phyloP scores from a whole-genome alignment of 2,113 vertebrate species.

The Odontesthes bonariensis region DNA sequence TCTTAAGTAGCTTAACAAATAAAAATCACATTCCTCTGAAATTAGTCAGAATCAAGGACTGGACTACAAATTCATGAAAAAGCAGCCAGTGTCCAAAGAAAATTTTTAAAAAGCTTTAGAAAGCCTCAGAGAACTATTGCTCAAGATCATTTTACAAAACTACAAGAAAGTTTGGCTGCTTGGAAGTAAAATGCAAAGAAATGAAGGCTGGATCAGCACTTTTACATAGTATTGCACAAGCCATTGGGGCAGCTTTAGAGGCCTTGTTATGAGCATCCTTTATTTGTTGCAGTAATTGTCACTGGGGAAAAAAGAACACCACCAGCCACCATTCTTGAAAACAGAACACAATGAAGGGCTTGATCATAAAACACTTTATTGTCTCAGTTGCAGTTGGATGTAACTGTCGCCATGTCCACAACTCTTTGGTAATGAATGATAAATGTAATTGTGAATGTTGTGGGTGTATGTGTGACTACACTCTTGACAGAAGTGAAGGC shows the following conservation, averaged over 20 bases:
- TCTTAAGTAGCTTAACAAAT: too few species aligned
- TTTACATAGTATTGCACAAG: background rate
- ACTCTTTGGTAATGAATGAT: conserved; percentile 28
- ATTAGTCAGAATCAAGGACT: background rate
- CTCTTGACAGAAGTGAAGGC: conserved; percentile 29
- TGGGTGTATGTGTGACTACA: conserved; percentile 32
- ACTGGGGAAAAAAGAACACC: conserved; percentile 22
- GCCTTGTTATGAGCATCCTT: conserved; percentile 27
- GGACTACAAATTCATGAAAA: background rate
- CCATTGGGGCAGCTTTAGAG: conserved; percentile 17
- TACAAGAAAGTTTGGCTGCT: background rate
- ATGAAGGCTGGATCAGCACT: background rate
- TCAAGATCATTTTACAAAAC: too few species aligned
- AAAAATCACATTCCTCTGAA: too few species aligned
- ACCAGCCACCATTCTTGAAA: conserved; percentile 8
- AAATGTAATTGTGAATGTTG: conserved; percentile 32
- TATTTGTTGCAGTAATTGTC: conserved; percentile 42
- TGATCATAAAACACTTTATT: conserved; percentile 28
- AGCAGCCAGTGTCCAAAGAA: background rate
- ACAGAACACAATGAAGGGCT: conserved; percentile 30
- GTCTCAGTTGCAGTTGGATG: conserved; percentile 23
- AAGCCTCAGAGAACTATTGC: background rate
- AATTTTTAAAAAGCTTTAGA: background rate
- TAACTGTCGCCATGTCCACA: conserved; percentile 36
- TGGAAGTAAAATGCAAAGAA: background rate